A percentile compares a stretch with the other conserved stretches of the same genome.
Conservation (phyloP, 1,140 invertebrate genomes). For the Drosophila murphyi region DNA sequence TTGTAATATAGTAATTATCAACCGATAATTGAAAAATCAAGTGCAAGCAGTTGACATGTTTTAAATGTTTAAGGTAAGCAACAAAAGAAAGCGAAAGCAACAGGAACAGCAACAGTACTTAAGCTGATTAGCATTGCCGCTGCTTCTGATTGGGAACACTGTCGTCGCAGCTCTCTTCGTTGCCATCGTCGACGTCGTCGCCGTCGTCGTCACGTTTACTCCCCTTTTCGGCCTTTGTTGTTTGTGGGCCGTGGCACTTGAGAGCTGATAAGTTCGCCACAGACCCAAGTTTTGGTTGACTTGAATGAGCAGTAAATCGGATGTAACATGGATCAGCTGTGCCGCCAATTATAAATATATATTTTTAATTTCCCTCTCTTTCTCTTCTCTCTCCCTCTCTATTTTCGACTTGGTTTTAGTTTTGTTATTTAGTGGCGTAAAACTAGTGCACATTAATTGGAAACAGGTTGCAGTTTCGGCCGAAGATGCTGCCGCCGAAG, state of each 20-base stretch:
- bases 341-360: conserved; percentile 2
- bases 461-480: conserved; percentile 11
- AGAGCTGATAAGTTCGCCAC: conserved; percentile 54
- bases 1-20: conserved; percentile 48
- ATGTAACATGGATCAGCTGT: conserved; percentile 52
- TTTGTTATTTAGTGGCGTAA: conserved; percentile 39
- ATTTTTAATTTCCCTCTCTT: neutral
- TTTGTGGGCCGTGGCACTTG: conserved; percentile 18
- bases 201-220: conserved; percentile 68
- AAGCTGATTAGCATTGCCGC: conserved; percentile 47
- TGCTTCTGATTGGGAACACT: conserved; percentile 20
- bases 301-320: conserved; percentile 58
- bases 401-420: conserved; percentile 13
- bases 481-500: conserved; percentile 90
- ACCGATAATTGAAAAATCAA: conserved; percentile 26
- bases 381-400: neutral
- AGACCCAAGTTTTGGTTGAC: neutral
- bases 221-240: conserved; percentile 73
- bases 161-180: conserved; percentile 42
- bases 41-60: conserved; percentile 47
- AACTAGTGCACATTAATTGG: conserved; percentile 39
- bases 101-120: conserved; percentile 8
- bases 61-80: conserved; percentile 64
- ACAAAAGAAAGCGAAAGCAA: neutral
- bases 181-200: conserved; percentile 11